Base-by-base conservation (phyloP, 2,888 invertebrate species). In the Gastracanthus pulcherrimus region DNA sequence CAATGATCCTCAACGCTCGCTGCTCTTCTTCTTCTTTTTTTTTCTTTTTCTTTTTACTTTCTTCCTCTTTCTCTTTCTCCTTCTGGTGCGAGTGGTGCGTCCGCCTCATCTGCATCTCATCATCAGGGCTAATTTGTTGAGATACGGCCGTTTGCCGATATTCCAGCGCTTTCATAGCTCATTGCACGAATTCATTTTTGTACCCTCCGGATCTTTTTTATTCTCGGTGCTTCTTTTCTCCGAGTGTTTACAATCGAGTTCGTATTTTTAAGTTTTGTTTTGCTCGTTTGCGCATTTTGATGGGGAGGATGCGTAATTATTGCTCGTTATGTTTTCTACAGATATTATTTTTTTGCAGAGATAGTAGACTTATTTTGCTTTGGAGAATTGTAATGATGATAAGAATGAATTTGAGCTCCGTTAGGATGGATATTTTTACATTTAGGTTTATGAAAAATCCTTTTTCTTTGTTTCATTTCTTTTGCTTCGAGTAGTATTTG, bases 91-190 rank as follows among this genome's bases (percentile, higher is more conserved):
- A 36, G 13, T 70, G 13, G 69, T 60, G 31, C 62, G 55, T 67
- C 34, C 29, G 82, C 69, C 83, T 87, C 87, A 88, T 90, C 90
- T 89, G 89, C 89, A 89, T 89, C 90, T 90, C 90, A 89, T 87
- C 74, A 38, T 87, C 88, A n/a, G 89, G 83, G 89, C 91, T 91
- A 91, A 91, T 91, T 91, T 91, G 90, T 90, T 89, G 91, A 91
- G 91, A 91, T 91, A 90, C 31, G 55, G 23, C 23, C 89, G 91
- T 89, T 91, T 91, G 90, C 90, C 90, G 90, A 91, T 91, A 91
- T 91, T 91, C 90, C 90, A 90, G 88, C 88, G 86, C 88, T 90
- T 88, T 90, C 76, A 81, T 89, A 87, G 87, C 87, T 87, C 89
- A 88, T 88, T 88, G 87, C 87, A 76, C 84, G 82, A 69, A 71